phyloP scores from a whole-genome alignment of 1,140 invertebrate genomes.

The Heterodera schachtii region DNA sequence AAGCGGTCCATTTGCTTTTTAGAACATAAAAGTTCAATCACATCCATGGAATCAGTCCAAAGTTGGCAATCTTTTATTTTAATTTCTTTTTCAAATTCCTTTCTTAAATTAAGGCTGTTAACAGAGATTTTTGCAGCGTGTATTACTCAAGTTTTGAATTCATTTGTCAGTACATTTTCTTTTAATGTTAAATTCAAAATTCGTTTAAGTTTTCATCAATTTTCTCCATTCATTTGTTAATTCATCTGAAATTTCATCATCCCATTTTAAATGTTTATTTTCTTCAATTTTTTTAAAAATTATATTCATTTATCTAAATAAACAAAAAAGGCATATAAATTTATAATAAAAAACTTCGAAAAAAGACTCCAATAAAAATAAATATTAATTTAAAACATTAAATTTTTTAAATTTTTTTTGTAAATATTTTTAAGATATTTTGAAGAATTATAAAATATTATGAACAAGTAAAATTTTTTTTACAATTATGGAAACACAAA shows the following conservation, averaged over 20 bases:
- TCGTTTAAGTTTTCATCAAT: not conserved
- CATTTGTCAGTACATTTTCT: too few species aligned
- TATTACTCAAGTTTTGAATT: not conserved
- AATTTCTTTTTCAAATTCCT: not conserved
- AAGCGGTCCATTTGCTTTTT: not conserved
- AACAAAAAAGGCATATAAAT: too few species aligned
- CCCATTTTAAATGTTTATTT: not conserved
- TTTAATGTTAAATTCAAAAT: too few species aligned
- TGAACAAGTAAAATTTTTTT: too few species aligned
- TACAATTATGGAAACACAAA: too few species aligned
- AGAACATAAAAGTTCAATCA: not conserved
- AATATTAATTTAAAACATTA: too few species aligned
- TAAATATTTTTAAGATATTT: too few species aligned
- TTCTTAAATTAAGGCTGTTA: not conserved
- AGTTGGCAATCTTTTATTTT: not conserved
- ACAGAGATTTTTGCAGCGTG: not conserved
- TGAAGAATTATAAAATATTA: too few species aligned
- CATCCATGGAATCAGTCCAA: not conserved
- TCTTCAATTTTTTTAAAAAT: conserved; percentile 1
- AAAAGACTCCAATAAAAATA: too few species aligned
- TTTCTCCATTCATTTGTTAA: not conserved
- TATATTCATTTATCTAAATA: too few species aligned
- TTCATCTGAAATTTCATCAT: not conserved
- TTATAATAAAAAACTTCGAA: too few species aligned
- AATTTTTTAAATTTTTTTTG: too few species aligned